These are phyloP conservation scores for Rana temporaria DNA, from an alignment of 2,113 vertebrate genomes.

Conservation along the genomic window DNA sequence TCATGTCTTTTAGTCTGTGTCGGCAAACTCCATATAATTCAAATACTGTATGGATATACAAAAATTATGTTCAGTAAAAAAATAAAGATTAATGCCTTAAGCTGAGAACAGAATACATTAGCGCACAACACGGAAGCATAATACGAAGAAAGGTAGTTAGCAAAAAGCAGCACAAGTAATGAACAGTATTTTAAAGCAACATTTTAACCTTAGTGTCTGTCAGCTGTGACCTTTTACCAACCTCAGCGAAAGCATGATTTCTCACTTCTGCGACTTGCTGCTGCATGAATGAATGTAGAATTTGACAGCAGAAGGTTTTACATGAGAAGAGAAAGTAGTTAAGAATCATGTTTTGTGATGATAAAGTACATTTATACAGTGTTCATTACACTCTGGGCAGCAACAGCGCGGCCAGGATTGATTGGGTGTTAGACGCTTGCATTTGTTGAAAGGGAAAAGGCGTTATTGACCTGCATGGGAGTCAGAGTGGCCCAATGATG, in stretches of 20 bases:
- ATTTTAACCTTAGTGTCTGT: constrained; percentile 99
- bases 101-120: constrained; percentile 91
- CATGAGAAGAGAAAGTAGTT: constrained; percentile 97
- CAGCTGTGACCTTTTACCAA: constrained; percentile 99
- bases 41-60: neutral
- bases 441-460: constrained; percentile 81
- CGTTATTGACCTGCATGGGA: constrained; percentile 95
- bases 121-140: constrained; percentile 88
- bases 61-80: constrained; percentile 19
- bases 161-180: constrained; percentile 94
- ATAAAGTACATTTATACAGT: constrained; percentile 93
- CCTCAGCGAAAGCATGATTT: constrained; percentile 96
- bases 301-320: constrained; percentile 97
- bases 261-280: constrained; percentile 89
- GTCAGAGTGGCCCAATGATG: constrained; percentile 88
- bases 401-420: constrained; percentile 84
- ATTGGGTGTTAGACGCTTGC: constrained; percentile 85
- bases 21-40: neutral
- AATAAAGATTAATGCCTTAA: constrained; percentile 77
- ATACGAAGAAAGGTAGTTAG: constrained; percentile 97
- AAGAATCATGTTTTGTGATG: constrained; percentile 98
- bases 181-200: constrained; percentile 99
- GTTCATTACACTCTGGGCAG: constrained; percentile 88
- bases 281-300: constrained; percentile 92
- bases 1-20: neutral